phyloP scores from a whole-genome alignment of 2,113 vertebrate species.

The Vireo altiloquus region DNA sequence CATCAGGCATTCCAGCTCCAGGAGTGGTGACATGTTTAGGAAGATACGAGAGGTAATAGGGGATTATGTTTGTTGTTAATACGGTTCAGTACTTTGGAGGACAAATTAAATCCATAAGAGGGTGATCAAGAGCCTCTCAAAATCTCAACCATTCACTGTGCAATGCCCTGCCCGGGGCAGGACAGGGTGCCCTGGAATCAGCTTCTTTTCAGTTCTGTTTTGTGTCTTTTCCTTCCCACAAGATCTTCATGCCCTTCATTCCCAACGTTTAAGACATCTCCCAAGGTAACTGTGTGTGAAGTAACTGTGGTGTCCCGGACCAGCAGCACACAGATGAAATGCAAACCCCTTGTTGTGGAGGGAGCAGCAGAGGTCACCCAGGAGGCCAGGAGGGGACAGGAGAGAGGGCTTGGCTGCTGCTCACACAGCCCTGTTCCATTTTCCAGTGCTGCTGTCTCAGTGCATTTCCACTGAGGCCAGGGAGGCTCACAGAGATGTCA shows the following conservation, averaged over 20 bases:
- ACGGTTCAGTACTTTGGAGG: neutral
- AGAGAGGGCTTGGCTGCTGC: neutral
- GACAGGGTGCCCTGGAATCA: neutral
- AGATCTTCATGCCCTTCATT: neutral
- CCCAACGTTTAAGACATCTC: neutral
- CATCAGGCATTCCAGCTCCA: neutral
- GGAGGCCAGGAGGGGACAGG: neutral
- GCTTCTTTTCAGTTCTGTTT: neutral
- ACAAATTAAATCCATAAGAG: neutral
- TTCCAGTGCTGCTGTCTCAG: neutral
- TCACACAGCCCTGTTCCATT: neutral
- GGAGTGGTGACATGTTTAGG: slow-evolving; percentile 37
- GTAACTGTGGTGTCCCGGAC: neutral
- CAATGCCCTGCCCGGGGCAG: neutral
- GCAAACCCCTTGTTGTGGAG: neutral
- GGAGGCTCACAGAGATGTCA: neutral
- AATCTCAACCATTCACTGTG: neutral
- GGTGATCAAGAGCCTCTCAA: neutral
- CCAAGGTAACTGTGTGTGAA: no score
- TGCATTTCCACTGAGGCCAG: neutral
- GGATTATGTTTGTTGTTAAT: slow-evolving; percentile 38
- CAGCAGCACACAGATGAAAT: neutral
- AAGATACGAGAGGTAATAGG: neutral
- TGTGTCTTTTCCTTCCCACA: neutral
- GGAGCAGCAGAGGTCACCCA: neutral